phyloP scores from a whole-genome alignment of 64 coral and sea anemone species.

The Astreopora myriophthalma region DNA sequence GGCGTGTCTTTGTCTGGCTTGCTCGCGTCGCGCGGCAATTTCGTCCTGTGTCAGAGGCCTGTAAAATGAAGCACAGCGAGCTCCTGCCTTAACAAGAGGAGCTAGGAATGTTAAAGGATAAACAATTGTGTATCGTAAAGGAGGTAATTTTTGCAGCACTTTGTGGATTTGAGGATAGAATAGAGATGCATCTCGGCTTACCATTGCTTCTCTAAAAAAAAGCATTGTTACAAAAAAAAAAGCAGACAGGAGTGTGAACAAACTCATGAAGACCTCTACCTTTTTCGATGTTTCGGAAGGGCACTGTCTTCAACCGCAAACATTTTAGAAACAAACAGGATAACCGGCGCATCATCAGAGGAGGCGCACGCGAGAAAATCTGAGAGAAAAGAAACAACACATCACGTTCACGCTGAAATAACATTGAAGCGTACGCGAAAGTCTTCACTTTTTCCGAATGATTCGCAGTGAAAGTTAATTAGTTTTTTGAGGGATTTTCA shows the following conservation, averaged over 20 bases:
- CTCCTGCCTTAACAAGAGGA: background rate
- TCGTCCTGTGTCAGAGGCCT: constrained; percentile 98
- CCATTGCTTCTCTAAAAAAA: too few species aligned
- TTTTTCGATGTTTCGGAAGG: constrained; percentile 84
- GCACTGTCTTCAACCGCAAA: constrained; percentile 88
- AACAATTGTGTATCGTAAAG: too few species aligned
- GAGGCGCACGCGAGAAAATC: constrained; percentile 87
- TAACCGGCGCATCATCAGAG: constrained; percentile 79
- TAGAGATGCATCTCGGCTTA: too few species aligned
- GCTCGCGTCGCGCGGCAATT: constrained; percentile 83
- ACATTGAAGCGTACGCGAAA: background rate
- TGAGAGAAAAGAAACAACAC: background rate
- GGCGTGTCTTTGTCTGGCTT: constrained; percentile 85
- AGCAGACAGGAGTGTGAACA: too few species aligned
- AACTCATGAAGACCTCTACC: constrained; percentile 55
- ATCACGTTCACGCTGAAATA: background rate
- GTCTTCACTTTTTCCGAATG: too few species aligned
- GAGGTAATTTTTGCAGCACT: too few species aligned
- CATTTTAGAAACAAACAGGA: constrained; percentile 98
- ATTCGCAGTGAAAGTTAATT: too few species aligned
- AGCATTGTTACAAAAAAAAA: too few species aligned
- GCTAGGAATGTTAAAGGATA: too few species aligned
- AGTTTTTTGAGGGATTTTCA: too few species aligned
- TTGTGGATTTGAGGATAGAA: too few species aligned
- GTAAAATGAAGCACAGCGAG: background rate